Evolutionary conservation across 2,797 vertebrate species (phyloP), one percentile per base, ranked within the genome.

Genomic region (Tragopan temminckii): DNA sequence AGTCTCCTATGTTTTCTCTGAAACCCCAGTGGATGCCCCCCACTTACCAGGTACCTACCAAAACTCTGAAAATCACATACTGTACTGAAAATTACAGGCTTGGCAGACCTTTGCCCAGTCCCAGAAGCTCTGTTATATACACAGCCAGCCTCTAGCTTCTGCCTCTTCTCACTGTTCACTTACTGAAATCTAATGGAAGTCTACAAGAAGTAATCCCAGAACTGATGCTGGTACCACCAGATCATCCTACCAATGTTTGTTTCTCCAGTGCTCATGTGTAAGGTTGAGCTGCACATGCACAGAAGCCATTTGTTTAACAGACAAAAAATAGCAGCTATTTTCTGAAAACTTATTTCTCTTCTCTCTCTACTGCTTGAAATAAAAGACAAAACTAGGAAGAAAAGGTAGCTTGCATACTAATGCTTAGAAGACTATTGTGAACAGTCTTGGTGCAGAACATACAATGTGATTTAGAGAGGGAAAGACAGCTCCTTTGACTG

Each of bases 381-480:
- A 57, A 11, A 76, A 75, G 58, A 78, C 9, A 70, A 80, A 75
- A 4, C 6, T 69, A 20, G 12, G n/a, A 69, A 83, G 58, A 67
- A 3, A 81, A 16, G 40, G n/a, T 13, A 77, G 50, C 33, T 74
- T 83, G 40, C 50, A 79, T 6, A 14, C n/a, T 50, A 68, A n/a
- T 0, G 2, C 24, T 59, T 14, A 59, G 38, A 36, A 77, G 9
- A 6, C 50, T 25, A 27, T 10, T 29, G 23, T 20, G n/a, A 76
- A 38, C 27, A 70, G 7, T 18, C 45, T n/a, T 48, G 14, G 31
- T 68, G 13, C 12, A 61, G 19, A 89, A 25, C 33, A 33, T 19
- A 24, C 0, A 0, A 12, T 25, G 14, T 16, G 6, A 33, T 35
- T 66, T 50, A 36, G 17, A 63, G 48, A 13, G 13, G 42, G 21